These are phyloP conservation scores for Aythya baeri DNA, from an alignment of 2,113 vertebrate genomes.

Conservation along the genomic window DNA sequence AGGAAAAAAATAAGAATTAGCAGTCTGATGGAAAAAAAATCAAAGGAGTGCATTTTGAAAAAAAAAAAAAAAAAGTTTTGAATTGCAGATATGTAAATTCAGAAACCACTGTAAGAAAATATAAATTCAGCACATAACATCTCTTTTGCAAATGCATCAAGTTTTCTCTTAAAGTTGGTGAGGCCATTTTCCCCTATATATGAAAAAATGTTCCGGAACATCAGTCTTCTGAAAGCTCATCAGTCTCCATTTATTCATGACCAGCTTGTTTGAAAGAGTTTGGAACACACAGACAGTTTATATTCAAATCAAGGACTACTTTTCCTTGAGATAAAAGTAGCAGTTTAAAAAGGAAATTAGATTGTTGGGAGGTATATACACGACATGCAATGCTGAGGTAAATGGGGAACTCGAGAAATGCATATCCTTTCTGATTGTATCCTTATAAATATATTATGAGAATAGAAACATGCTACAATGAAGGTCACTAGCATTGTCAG, in stretches of 20 bases:
- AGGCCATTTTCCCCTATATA: neutral
- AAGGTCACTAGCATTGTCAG: neutral
- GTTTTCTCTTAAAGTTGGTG: neutral
- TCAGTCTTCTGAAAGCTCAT: neutral
- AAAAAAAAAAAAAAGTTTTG: neutral
- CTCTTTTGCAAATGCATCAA: neutral
- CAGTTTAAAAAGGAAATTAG: neutral
- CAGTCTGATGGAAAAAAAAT: neutral
- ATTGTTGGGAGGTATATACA: neutral
- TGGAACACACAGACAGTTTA: rapidly evolving
- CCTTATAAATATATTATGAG: neutral
- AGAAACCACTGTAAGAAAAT: neutral
- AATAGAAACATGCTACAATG: neutral
- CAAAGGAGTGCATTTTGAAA: neutral
- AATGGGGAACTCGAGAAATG: neutral
- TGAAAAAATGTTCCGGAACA: neutral
- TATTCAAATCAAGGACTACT: neutral
- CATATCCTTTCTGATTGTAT: neutral
- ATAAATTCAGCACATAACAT: neutral
- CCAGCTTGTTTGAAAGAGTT: neutral
- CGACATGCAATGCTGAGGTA: neutral
- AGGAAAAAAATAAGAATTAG: neutral
- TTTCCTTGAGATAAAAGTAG: neutral
- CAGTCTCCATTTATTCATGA: neutral
- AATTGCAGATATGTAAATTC: neutral